Conservation (phyloP, 2,888 invertebrate species). For the Aphodius granarius region DNA sequence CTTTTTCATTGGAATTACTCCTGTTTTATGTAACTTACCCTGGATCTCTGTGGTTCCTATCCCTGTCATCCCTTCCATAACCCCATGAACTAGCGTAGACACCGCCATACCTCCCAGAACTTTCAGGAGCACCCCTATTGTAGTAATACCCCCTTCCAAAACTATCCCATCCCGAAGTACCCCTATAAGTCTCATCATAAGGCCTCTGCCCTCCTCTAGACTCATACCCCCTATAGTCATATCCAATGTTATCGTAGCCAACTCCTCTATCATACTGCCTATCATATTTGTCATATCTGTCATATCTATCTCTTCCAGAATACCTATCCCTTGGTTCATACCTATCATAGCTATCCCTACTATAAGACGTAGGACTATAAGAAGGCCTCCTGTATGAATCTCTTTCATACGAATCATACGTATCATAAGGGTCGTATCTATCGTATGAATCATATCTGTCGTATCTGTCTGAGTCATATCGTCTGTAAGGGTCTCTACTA, state of each 20-base stretch:
- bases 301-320: constrained; percentile 46
- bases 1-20: neutral
- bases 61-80: constrained; percentile 34
- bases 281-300: constrained; percentile 47
- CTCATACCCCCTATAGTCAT: constrained; percentile 51
- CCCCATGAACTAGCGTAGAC: constrained; percentile 41
- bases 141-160: constrained; percentile 62
- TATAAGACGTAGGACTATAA: constrained; percentile 46
- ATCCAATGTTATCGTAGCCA: constrained; percentile 50
- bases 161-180: constrained; percentile 64
- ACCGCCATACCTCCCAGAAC: constrained; percentile 44
- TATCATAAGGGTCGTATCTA: constrained; percentile 18
- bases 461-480: constrained; percentile 35
- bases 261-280: constrained; percentile 30
- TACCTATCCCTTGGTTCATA: constrained; percentile 55
- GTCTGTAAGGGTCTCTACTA: constrained; percentile 28
- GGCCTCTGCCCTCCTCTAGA: constrained; percentile 53
- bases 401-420: constrained; percentile 38
- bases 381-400: constrained; percentile 41
- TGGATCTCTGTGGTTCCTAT: constrained; percentile 40
- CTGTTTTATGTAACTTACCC: constrained; percentile 32
- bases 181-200: constrained; percentile 63
- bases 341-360: constrained; percentile 53
- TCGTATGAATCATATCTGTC: constrained; percentile 41
- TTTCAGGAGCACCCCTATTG: constrained; percentile 59